Base-by-base conservation (phyloP, 1,140 invertebrate species). In the Megalonaias nervosa region DNA sequence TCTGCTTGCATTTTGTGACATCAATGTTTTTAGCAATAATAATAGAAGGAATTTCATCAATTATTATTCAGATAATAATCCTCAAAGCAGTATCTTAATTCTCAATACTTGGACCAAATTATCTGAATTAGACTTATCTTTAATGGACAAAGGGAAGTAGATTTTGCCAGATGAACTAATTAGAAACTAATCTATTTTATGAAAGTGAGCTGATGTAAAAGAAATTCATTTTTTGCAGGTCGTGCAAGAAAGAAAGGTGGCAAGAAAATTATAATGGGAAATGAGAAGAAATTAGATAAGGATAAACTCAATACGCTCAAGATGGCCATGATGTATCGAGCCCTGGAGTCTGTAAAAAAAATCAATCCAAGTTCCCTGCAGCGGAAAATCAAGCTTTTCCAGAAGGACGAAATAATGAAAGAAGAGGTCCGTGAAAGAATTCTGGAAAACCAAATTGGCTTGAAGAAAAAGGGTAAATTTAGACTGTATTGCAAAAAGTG, bases 271-370 rank as follows among this genome's bases (percentile, higher is more conserved):
- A 17, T 66, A 21, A 64, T 75, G 23, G 75, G 67, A 15, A 59
- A 62, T 67, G 75, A 66, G 21, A 77, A 71, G 48, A 48, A 58
- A 19, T 48, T 71, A 38, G 70, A 78, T 19, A 56, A 73, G 13
- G 76, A 78, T 23, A 78, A 17, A 48, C 60, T 73, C 17, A 78
- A 72, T 38, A 31, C 65, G 4, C 72, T 72, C 71, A 78, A 78
- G 23, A 69, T 66, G 23, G 65, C 69, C 3, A 66, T 78, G 62
- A 78, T 78, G 76, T 61, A 78, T n/a, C 15, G 70, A 56, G 76
- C 64, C 15, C 13, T 78, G 26, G 48, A 73, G 17, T 60, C 5
- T 12, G 38, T 78, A 11, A 78, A 72, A 61, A 26, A 61, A 19
- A 26, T 78, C 2, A 26, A 67, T 61, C 62, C 48, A 16, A 72